Evolutionary conservation across 1,140 invertebrate genomes (phyloP).

Genomic region (Neoseiulus cucumeris): DNA sequence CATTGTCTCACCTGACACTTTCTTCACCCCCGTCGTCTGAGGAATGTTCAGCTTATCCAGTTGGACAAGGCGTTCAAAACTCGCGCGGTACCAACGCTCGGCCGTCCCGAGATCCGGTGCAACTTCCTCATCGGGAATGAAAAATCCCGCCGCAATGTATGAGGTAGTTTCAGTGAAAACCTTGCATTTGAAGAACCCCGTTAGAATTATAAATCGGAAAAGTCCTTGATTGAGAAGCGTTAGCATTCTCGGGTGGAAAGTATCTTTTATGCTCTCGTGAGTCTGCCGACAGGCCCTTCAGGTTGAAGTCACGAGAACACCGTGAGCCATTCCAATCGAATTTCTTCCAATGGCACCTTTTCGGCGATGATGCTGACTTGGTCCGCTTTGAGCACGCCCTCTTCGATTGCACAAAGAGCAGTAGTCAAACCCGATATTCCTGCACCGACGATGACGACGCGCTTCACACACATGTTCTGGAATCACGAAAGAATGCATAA

Average conservation of each 20-base stretch:
- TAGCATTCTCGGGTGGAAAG: too few relatives aligned
- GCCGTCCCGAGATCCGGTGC: constrained; percentile 45
- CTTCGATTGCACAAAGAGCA: constrained; percentile 35
- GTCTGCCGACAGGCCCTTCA: too few relatives aligned
- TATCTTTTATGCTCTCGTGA: too few relatives aligned
- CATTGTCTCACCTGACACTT: not conserved
- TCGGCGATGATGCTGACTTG: constrained; percentile 56
- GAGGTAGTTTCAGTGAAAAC: constrained; percentile 41
- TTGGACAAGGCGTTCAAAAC: not conserved
- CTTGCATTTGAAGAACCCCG: not conserved
- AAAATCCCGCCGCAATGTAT: constrained; percentile 66
- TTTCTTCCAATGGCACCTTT: too few relatives aligned
- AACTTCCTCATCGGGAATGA: constrained; percentile 52
- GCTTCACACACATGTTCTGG: not conserved
- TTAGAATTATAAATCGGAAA: too few relatives aligned
- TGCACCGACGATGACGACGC: constrained; percentile 20
- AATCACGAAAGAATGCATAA: too few relatives aligned
- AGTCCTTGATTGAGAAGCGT: too few relatives aligned
- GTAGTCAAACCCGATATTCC: constrained; percentile 28
- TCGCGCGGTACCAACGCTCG: constrained; percentile 30
- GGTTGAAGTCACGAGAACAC: too few relatives aligned
- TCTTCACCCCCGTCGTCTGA: not conserved
- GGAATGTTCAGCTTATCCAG: not conserved
- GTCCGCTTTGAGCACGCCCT: constrained; percentile 37
- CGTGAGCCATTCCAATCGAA: too few relatives aligned